These are phyloP conservation scores for Cheilosia grossa DNA, from an alignment of 2,888 invertebrate species.

Conservation along the genomic window DNA sequence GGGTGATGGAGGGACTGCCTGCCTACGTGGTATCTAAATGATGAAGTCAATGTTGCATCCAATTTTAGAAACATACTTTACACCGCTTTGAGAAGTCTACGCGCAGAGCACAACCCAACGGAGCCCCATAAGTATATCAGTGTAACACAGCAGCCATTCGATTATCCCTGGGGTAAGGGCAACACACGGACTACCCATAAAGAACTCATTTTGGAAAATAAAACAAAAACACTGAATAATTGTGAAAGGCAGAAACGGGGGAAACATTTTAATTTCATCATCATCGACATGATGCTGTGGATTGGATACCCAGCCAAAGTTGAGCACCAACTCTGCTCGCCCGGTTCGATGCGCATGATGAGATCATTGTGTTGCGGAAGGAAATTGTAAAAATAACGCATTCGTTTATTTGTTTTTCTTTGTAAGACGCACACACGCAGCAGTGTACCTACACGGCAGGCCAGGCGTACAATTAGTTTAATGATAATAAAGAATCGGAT, in stretches of 20 bases:
- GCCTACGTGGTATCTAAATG: conserved; percentile 2
- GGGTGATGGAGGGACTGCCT: not conserved
- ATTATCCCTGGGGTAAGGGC: not conserved
- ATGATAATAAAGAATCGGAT: conserved; percentile 63
- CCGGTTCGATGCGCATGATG: conserved; percentile 27
- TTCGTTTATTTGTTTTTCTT: conserved; percentile 54
- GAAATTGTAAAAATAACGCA: conserved; percentile 69
- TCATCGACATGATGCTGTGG: conserved; percentile 33
- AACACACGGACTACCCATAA: conserved; percentile 30
- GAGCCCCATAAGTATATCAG: not conserved
- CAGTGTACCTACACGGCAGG: not conserved
- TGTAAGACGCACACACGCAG: conserved; percentile 26
- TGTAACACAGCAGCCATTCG: not conserved
- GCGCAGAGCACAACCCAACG: conserved; percentile 2
- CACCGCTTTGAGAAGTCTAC: not conserved
- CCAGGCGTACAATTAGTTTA: conserved; percentile 37
- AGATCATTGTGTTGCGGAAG: conserved; percentile 35
- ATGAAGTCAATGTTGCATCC: conserved; percentile 31
- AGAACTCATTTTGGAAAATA: conserved; percentile 51
- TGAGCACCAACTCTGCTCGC: not conserved
- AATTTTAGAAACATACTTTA: conserved; percentile 33
- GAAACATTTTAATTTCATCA: conserved; percentile 73
- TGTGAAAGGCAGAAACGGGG: conserved; percentile 39
- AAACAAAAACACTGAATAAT: conserved; percentile 41
- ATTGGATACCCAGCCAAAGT: conserved; percentile 32